These are phyloP conservation scores for Oscheius sp. DNA, from an alignment of 1,140 invertebrate species.

Conservation along the genomic window DNA sequence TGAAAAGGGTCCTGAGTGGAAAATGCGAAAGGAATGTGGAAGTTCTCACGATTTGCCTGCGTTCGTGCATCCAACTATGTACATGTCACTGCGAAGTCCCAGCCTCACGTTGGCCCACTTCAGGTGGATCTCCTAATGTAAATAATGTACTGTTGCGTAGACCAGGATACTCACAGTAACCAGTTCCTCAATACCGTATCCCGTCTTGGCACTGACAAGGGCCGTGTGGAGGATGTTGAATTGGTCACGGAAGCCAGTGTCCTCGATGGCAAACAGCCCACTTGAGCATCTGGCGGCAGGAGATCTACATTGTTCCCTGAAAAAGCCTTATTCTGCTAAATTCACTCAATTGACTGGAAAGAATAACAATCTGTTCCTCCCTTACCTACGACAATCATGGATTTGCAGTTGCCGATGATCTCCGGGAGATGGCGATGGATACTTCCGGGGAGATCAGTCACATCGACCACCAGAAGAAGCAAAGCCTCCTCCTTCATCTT, in stretches of 20 bases:
- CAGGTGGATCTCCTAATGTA: slow-evolving; percentile 49
- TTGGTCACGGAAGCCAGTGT: background rate
- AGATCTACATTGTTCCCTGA: slow-evolving; percentile 94
- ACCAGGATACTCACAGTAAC: slow-evolving; percentile 68
- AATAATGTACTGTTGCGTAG: no score
- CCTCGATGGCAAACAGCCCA: slow-evolving; percentile 70
- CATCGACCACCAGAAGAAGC: slow-evolving; percentile 72
- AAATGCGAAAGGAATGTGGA: background rate
- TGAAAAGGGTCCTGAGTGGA: slow-evolving; percentile 74
- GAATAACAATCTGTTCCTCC: no score
- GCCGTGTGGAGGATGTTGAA: slow-evolving; percentile 74
- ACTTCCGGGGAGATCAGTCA: slow-evolving; percentile 85
- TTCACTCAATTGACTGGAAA: background rate
- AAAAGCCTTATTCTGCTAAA: no score
- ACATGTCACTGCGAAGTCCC: slow-evolving; percentile 71
- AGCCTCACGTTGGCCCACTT: slow-evolving; percentile 52
- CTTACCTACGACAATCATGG: slow-evolving; percentile 60
- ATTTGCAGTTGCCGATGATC: slow-evolving; percentile 59
- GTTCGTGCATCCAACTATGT: slow-evolving; percentile 88
- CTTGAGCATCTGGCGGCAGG: slow-evolving; percentile 74
- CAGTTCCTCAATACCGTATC: slow-evolving; percentile 87
- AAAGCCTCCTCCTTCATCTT: slow-evolving; percentile 65
- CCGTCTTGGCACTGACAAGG: slow-evolving; percentile 86
- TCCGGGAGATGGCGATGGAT: slow-evolving; percentile 66
- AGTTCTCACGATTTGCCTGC: slow-evolving; percentile 79